Conservation (phyloP, 2,113 vertebrate genomes). For the Chascanopsetta lugubris region DNA sequence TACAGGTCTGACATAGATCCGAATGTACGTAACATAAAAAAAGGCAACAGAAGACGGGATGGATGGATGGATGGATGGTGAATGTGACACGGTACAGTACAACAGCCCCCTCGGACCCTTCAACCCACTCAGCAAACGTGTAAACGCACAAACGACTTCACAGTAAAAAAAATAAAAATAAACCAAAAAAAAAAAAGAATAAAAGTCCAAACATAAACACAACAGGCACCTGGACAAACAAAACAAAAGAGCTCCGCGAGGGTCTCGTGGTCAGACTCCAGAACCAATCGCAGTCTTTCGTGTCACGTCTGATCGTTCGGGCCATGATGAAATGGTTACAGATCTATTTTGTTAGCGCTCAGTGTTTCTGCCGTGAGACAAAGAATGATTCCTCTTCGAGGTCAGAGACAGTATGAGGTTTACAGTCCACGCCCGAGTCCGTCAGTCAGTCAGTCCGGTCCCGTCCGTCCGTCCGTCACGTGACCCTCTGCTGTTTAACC, state of each 20-base stretch:
- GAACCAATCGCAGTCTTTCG: neutral
- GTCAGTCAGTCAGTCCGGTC: conserved; percentile 32
- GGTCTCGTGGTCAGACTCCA: conserved; percentile 14
- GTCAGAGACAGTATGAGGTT: conserved; percentile 13
- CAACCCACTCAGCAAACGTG: conserved; percentile 18
- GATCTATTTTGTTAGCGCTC: conserved; percentile 19
- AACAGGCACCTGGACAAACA: conserved; percentile 39
- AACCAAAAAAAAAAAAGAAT: conserved; percentile 29
- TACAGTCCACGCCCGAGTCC: conserved; percentile 17
- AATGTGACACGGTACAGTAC: conserved; percentile 19
- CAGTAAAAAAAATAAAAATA: conserved; percentile 41
- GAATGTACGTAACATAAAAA: conserved; percentile 56
- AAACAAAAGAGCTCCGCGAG: conserved; percentile 18
- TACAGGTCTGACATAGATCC: conserved; percentile 64
- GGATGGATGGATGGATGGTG: conserved; percentile 41
- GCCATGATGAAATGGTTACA: conserved; percentile 4
- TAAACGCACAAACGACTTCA: conserved; percentile 38
- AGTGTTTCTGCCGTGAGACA: conserved; percentile 3
- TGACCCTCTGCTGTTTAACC: conserved; percentile 81
- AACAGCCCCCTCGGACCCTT: conserved; percentile 2
- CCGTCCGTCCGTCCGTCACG: neutral
- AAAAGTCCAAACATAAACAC: conserved; percentile 28
- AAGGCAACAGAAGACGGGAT: conserved; percentile 59
- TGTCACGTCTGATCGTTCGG: conserved; percentile 12
- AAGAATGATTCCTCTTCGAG: neutral